These are phyloP conservation scores for Cactoblastis cactorum DNA, from an alignment of 2,888 invertebrate genomes.

Conservation along the genomic window DNA sequence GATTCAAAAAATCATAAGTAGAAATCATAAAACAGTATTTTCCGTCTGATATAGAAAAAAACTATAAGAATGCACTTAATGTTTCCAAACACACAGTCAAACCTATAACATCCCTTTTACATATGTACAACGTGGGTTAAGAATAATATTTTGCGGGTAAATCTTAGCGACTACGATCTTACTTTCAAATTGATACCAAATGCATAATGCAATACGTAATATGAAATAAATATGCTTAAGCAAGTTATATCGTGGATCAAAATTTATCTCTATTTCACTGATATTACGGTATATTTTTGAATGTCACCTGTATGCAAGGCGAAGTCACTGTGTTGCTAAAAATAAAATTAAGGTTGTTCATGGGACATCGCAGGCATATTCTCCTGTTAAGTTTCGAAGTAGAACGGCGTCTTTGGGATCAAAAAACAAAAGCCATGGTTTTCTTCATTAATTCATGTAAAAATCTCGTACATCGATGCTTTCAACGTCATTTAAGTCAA, in stretches of 20 bases:
- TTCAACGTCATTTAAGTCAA: not conserved
- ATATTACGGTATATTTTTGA: not conserved
- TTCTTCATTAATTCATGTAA: not conserved
- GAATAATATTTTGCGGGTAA: slow-evolving; percentile 7
- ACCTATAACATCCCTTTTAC: no score
- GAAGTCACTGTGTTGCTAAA: slow-evolving; percentile 17
- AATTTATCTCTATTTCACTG: not conserved
- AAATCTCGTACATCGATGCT: not conserved
- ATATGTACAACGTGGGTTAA: no score
- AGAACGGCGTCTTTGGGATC: not conserved
- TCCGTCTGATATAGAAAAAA: no score
- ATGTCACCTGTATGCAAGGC: slow-evolving; percentile 25
- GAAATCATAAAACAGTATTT: no score
- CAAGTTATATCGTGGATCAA: not conserved
- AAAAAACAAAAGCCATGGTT: not conserved
- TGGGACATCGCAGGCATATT: slow-evolving; percentile 3
- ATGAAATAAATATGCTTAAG: not conserved
- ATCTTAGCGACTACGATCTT: not conserved
- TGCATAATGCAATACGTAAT: slow-evolving; percentile 30
- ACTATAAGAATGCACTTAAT: no score
- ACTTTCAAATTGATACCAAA: slow-evolving; percentile 13
- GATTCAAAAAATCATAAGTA: not conserved
- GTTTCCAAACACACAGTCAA: no score
- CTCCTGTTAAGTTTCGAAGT: not conserved
- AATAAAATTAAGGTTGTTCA: slow-evolving; percentile 7